These are phyloP conservation scores for Engystomops pustulosus DNA, from an alignment of 2,113 vertebrate genomes.

Conservation along the genomic window DNA sequence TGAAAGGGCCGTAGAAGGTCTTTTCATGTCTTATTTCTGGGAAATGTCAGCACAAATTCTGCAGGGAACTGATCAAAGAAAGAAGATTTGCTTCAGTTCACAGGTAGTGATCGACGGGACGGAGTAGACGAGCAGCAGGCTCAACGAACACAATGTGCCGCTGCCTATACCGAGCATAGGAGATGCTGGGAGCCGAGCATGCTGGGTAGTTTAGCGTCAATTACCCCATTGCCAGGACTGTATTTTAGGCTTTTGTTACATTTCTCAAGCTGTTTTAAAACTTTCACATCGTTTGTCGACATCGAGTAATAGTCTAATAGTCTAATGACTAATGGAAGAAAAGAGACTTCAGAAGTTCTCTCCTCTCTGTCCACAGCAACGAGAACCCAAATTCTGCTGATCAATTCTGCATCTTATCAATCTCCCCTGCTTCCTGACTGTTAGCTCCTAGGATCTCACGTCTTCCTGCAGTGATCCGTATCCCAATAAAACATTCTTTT, in stretches of 20 bases:
- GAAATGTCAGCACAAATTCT: not conserved
- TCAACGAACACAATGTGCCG: not conserved
- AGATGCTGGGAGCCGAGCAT: not conserved
- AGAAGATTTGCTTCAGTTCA: not conserved
- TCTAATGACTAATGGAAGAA: not conserved
- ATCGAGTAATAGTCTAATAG: not conserved
- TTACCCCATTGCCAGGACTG: not conserved
- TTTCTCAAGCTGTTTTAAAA: not conserved
- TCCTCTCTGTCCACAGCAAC: not conserved
- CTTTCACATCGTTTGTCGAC: not conserved
- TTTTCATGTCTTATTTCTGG: too few relatives aligned
- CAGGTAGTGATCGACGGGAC: not conserved
- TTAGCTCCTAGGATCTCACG: not conserved
- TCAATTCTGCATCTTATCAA: not conserved
- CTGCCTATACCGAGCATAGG: too few relatives aligned
- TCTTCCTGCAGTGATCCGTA: too few relatives aligned
- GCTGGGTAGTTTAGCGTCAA: slow-evolving; percentile 25
- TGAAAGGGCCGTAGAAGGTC: too few relatives aligned
- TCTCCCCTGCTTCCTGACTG: not conserved
- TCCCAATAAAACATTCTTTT: too few relatives aligned
- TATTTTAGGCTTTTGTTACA: not conserved
- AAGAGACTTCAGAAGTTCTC: not conserved
- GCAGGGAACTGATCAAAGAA: not conserved
- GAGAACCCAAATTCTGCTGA: too few relatives aligned
- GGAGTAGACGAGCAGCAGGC: not conserved